phyloP scores from a whole-genome alignment of 2,113 vertebrate genomes.

The Otis tarda region DNA sequence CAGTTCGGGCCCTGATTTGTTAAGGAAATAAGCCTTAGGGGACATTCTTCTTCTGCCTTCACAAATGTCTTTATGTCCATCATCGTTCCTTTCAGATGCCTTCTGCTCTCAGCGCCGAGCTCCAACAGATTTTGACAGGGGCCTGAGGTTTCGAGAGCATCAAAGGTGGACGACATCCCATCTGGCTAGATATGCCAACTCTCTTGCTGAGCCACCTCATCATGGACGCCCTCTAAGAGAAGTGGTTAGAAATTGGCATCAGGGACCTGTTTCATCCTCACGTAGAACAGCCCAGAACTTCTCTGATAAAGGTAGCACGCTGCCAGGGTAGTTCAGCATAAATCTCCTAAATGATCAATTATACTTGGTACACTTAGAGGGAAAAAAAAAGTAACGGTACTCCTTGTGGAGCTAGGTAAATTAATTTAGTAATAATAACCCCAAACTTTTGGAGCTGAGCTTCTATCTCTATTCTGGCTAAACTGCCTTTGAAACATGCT shows the following conservation, averaged over 20 bases:
- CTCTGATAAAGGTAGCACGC: not conserved
- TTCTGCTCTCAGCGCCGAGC: not conserved
- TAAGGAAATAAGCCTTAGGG: not conserved
- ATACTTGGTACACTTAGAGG: not conserved
- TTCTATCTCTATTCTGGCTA: not conserved
- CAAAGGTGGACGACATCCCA: not conserved
- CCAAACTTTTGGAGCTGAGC: not conserved
- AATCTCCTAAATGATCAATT: not conserved
- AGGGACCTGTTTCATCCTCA: not conserved
- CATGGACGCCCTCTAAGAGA: not conserved
- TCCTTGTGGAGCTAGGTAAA: not conserved
- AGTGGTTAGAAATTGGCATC: not conserved
- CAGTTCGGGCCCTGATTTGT: not conserved
- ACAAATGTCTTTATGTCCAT: not conserved
- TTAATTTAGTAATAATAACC: not conserved
- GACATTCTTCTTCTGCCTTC: not conserved
- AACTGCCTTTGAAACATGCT: not conserved
- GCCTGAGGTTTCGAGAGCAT: not conserved
- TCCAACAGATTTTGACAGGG: not conserved
- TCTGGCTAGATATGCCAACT: not conserved
- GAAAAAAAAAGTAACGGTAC: not conserved
- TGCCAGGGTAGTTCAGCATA: not conserved
- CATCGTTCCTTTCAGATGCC: not conserved
- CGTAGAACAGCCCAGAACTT: not conserved
- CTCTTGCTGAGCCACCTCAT: not conserved